A percentile compares a stretch with the other conserved stretches of the same genome.
These are phyloP conservation scores for Archaeoteleia sp. DNA, from an alignment of 2,888 invertebrate species.

Conservation along the genomic window DNA sequence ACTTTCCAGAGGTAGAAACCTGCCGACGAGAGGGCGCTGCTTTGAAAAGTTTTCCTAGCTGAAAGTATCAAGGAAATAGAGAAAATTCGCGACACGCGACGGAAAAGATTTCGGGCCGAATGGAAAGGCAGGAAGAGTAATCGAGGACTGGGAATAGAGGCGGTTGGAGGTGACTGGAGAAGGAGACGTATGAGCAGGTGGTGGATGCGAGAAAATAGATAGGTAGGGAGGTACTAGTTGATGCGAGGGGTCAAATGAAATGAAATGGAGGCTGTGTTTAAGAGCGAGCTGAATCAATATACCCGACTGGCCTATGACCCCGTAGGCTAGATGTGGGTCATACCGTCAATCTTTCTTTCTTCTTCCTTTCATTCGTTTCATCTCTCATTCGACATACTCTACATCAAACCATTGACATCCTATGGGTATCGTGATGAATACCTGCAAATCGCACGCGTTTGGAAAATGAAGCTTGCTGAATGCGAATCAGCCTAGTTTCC, in stretches of 20 bases:
- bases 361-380: conserved; percentile 46
- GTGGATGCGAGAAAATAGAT: conserved; percentile 17
- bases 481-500: conserved; percentile 33
- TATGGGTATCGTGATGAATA: conserved; percentile 48
- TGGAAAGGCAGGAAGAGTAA: conserved; percentile 26
- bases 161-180: conserved; percentile 15
- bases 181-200: conserved; percentile 31
- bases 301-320: conserved; percentile 62
- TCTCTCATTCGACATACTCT: conserved; percentile 48
- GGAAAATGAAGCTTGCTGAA: conserved; percentile 31
- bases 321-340: conserved; percentile 67
- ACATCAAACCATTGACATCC: conserved; percentile 50
- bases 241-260: conserved; percentile 64
- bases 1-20: background rate
- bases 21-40: conserved; percentile 8
- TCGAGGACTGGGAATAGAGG: conserved; percentile 26
- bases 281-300: conserved; percentile 71
- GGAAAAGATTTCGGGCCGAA: conserved; percentile 18
- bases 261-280: conserved; percentile 71
- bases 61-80: conserved; percentile 18
- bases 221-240: conserved; percentile 41
- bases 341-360: conserved; percentile 55
- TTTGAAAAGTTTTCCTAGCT: conserved; percentile 11
- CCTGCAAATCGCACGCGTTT: conserved; percentile 36
- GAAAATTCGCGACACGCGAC: conserved; percentile 27